Evolutionary conservation across 2,888 invertebrate species (phyloP).

Genomic region (Lampropteryx suffumata): DNA sequence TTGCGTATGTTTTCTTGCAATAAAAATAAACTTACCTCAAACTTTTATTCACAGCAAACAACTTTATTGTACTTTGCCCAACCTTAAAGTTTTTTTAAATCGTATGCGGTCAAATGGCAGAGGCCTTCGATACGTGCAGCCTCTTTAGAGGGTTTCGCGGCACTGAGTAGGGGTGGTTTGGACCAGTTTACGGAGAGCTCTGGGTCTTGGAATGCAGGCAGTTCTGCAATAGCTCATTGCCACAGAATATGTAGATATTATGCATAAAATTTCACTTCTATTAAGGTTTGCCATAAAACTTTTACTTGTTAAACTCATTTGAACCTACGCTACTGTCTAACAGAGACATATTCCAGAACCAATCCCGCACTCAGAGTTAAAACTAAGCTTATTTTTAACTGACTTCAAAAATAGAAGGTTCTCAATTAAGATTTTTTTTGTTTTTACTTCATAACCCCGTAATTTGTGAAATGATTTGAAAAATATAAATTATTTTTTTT

Average conservation of each 20-base stretch:
- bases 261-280: background rate
- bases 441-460: no score
- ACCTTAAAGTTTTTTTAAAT: conserved; percentile 16
- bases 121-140: conserved; percentile 16
- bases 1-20: background rate
- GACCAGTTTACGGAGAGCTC: conserved; percentile 3
- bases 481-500: no score
- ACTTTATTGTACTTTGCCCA: conserved; percentile 2
- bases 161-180: conserved; percentile 7
- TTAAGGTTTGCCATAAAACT: no score
- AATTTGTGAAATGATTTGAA: no score
- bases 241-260: background rate
- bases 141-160: conserved; percentile 25
- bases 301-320: no score
- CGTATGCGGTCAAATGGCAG: conserved; percentile 4
- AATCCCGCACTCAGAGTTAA: no score
- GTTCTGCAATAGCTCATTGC: conserved; percentile 30
- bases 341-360: no score
- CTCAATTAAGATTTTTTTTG: no score
- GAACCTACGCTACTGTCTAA: no score
- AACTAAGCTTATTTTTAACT: no score
- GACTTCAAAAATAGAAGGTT: no score
- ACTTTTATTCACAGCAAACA: conserved; percentile 11
- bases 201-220: conserved; percentile 21
- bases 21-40: conserved; percentile 15